Conservation (phyloP, 2,113 vertebrate genomes). For the Cyanistes caeruleus region DNA sequence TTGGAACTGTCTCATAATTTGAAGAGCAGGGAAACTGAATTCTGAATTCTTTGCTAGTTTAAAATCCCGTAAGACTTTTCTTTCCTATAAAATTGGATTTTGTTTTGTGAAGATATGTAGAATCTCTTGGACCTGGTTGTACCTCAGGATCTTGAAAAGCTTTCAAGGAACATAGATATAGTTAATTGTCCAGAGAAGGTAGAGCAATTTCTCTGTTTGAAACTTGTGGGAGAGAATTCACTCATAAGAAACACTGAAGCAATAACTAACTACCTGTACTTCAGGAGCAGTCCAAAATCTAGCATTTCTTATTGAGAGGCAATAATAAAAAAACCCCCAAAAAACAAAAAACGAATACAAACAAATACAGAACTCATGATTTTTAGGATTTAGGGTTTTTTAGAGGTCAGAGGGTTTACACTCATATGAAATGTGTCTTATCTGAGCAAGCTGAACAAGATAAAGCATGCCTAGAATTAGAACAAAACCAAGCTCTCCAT, state of each 20-base stretch:
- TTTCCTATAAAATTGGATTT: not conserved
- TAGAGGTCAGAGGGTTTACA: not conserved
- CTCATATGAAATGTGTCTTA: not conserved
- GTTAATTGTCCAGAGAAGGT: not conserved
- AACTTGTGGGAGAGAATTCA: not conserved
- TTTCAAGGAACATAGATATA: not conserved
- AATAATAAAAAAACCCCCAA: not conserved
- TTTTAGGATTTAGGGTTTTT: not conserved
- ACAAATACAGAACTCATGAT: not conserved
- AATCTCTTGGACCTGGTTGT: not conserved
- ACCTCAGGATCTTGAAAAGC: not conserved
- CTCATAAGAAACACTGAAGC: not conserved
- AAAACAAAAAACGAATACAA: not conserved
- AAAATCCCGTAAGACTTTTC: not conserved
- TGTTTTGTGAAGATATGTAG: not conserved
- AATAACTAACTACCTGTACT: not conserved
- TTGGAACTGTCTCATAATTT: not conserved
- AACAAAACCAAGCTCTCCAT: not conserved
- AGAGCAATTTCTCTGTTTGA: not conserved
- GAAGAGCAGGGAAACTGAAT: not conserved
- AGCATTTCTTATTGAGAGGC: not conserved
- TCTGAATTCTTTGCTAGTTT: not conserved
- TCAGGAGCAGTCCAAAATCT: not conserved
- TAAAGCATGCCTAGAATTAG: not conserved
- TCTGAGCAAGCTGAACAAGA: not conserved